Conservation (phyloP, 2,797 vertebrate genomes). For the Pangasius krempfi region DNA sequence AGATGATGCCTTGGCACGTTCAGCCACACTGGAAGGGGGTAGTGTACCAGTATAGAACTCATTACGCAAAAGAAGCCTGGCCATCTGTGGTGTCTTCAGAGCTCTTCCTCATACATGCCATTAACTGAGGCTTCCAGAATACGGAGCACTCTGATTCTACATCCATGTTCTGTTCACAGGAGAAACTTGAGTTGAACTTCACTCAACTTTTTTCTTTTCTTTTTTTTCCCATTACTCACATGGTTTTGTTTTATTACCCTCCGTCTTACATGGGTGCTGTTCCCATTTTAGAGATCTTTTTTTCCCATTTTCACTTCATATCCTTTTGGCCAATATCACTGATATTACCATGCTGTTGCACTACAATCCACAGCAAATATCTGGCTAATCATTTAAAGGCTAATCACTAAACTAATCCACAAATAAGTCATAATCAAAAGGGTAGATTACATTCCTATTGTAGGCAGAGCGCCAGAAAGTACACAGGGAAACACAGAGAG, state of each 20-base stretch:
- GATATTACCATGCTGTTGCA: neutral
- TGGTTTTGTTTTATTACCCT: neutral
- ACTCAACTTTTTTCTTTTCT: too few species aligned
- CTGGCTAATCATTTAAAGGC: neutral
- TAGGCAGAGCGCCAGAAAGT: neutral
- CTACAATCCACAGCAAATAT: neutral
- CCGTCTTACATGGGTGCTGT: neutral
- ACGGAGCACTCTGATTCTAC: neutral
- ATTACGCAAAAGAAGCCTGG: conserved; percentile 40
- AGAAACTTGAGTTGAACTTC: neutral
- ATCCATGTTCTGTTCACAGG: neutral
- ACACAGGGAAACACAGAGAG: conserved; percentile 2
- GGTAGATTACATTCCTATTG: neutral
- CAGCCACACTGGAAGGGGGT: conserved; percentile 9
- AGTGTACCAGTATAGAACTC: conserved; percentile 43
- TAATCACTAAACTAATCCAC: neutral
- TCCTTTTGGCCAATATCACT: neutral
- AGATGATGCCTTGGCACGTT: neutral
- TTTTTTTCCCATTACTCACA: neutral
- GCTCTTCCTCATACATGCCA: neutral
- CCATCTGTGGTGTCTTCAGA: conserved; percentile 54
- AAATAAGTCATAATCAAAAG: neutral
- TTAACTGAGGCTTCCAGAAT: neutral
- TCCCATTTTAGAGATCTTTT: neutral
- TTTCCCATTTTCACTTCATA: neutral